phyloP scores from a whole-genome alignment of 2,888 invertebrate genomes.

The Liopterus haemorrhoidalis region DNA sequence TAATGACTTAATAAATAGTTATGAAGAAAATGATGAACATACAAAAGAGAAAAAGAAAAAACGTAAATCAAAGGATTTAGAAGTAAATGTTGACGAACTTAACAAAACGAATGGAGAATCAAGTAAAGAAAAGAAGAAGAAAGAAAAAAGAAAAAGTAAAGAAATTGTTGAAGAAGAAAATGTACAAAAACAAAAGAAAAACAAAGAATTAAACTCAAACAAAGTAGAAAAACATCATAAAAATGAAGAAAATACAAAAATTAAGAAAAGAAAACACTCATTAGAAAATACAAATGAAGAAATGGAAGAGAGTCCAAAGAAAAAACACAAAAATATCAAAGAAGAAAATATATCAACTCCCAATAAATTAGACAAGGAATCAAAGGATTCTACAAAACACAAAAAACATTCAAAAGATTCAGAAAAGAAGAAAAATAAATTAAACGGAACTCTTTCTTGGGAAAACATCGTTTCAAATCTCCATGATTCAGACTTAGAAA shows the following conservation, averaged over 20 bases:
- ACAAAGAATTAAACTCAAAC: slow-evolving; percentile 4
- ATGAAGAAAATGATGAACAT: slow-evolving; percentile 4
- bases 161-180: background rate
- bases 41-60: slow-evolving; percentile 6
- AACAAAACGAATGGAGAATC: slow-evolving; percentile 24
- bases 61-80: slow-evolving; percentile 12
- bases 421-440: slow-evolving; percentile 13
- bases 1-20: background rate
- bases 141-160: slow-evolving; percentile 9
- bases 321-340: background rate
- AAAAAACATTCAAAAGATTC: no score
- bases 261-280: slow-evolving; percentile 5
- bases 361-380: background rate
- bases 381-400: no score
- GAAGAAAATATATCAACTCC: background rate
- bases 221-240: background rate
- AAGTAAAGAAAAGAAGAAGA: slow-evolving; percentile 10
- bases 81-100: slow-evolving; percentile 17
- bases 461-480: slow-evolving; percentile 16
- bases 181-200: background rate
- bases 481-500: slow-evolving; percentile 13
- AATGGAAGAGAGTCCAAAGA: background rate
- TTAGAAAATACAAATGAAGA: background rate
- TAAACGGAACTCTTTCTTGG: no score
- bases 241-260: slow-evolving; percentile 3